phyloP scores from a whole-genome alignment of 2,888 invertebrate genomes.

The Synergus laeviventris region DNA sequence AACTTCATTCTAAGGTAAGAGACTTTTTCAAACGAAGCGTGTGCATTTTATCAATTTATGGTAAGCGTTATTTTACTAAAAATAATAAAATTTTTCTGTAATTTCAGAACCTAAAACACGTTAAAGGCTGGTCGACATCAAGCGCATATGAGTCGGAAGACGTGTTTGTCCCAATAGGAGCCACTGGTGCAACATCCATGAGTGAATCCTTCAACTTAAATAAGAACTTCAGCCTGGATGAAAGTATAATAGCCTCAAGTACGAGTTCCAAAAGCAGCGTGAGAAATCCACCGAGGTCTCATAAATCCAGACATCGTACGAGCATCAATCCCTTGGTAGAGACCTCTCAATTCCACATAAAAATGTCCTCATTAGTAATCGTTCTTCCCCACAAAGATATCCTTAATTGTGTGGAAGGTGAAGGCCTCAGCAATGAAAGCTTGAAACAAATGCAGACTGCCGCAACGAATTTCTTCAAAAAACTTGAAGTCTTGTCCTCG shows the following conservation, averaged over 20 bases:
- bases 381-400: conserved; percentile 91
- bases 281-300: conserved; percentile 64
- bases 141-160: conserved; percentile 82
- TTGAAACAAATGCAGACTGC: conserved; percentile 82
- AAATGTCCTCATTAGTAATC: conserved; percentile 85
- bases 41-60: no score
- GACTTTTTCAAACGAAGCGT: no score
- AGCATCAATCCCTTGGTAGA: conserved; percentile 85
- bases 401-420: conserved; percentile 67
- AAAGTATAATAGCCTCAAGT: conserved; percentile 81
- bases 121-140: conserved; percentile 86
- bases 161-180: conserved; percentile 81
- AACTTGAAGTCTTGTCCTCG: conserved; percentile 79
- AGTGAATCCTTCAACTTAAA: conserved; percentile 81
- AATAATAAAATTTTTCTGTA: background rate
- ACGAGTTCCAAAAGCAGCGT: conserved; percentile 69
- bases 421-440: conserved; percentile 79
- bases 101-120: conserved; percentile 76
- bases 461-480: conserved; percentile 83
- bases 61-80: conserved; percentile 5
- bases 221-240: conserved; percentile 84
- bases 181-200: conserved; percentile 77
- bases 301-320: conserved; percentile 73
- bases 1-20: no score
- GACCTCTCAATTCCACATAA: conserved; percentile 84